These are phyloP conservation scores for Girardia tigrina DNA, from an alignment of 2,888 invertebrate species.

Conservation along the genomic window DNA sequence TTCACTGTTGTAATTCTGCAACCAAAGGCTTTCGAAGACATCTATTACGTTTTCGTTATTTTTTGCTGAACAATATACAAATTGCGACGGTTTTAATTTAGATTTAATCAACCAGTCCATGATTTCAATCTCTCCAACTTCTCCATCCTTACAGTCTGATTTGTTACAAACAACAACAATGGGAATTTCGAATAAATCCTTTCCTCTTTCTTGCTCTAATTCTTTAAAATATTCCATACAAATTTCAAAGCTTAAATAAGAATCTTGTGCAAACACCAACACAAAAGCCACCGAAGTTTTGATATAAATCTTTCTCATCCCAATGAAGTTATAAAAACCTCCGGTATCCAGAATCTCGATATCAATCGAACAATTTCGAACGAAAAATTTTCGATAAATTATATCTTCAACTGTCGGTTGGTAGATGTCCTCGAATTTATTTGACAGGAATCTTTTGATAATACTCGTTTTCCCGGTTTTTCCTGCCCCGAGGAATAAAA, in stretches of 20 bases:
- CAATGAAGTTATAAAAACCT: constrained; percentile 35
- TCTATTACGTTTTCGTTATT: constrained; percentile 21
- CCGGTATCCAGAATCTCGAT: constrained; percentile 35
- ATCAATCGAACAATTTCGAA: constrained; percentile 19
- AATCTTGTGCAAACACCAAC: constrained; percentile 33
- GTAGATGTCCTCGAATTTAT: constrained; percentile 32
- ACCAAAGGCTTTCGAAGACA: constrained; percentile 23
- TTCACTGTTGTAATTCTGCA: constrained; percentile 14
- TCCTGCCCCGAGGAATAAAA: constrained; percentile 35
- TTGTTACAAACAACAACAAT: constrained; percentile 29
- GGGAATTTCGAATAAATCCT: not conserved
- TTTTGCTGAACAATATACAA: constrained; percentile 21
- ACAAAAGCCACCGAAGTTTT: constrained; percentile 32
- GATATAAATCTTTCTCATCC: constrained; percentile 35
- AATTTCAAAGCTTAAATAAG: not conserved
- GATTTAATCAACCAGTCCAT: constrained; percentile 23
- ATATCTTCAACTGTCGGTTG: constrained; percentile 35
- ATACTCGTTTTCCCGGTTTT: constrained; percentile 36
- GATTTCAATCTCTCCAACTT: constrained; percentile 20
- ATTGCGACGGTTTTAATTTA: constrained; percentile 6
- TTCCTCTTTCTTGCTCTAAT: not conserved
- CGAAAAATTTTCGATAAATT: not conserved
- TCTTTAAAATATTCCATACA: not conserved
- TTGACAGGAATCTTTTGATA: constrained; percentile 33
- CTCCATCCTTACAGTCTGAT: not conserved